Evolutionary conservation across 1,140 invertebrate genomes (phyloP), one percentile per base, ranked within the genome.

Genomic region (Drosophila sulfurigaster): DNA sequence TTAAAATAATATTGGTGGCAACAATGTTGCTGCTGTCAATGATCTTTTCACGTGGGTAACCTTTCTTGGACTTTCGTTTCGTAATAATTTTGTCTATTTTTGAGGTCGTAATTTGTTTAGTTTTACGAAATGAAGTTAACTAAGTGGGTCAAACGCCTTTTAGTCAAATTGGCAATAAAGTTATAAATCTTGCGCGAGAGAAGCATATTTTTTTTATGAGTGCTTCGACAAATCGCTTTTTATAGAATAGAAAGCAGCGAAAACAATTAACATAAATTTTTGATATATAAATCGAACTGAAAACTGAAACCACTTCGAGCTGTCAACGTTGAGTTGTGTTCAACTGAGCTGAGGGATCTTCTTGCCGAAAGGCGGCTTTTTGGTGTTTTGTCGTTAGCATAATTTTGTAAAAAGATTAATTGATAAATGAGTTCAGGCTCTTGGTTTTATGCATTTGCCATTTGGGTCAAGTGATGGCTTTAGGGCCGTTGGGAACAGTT

Each of bases 341-440:
- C 20, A 25, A 25, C 20, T 25, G 3, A 41, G 59, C 30, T 67
- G 38, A 41, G 46, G 57, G 72, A 75, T 56, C 13, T 51, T 43
- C 20, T 38, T 10, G 10, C 35, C 52, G 11, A 25, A 25, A 56
- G 65, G 59, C 75, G 72, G 65, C 60, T 10, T 46, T 64, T 64
- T 45, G 11, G 41, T 6, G n/a, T 52, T 51, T 52, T 63, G 25
- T 38, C 15, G 54, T 54, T 71, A 48, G 62, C 60, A 72, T 73
- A 68, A 25, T 25, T 25, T 38, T 48, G 35, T 32, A 68, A 28
- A 60, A 28, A 8, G 35, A 65, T 41, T 81, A 48, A 80, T 75
- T 88, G 83, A 88, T 70, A 88, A 82, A 88, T 85, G 77, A 64
- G 78, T 70, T 78, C 73, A 10, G 35, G 11, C 43, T 41, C 48